These are phyloP conservation scores for Scaptodrosophila lebanonensis DNA, from an alignment of 1,140 invertebrate genomes.

Conservation along the genomic window DNA sequence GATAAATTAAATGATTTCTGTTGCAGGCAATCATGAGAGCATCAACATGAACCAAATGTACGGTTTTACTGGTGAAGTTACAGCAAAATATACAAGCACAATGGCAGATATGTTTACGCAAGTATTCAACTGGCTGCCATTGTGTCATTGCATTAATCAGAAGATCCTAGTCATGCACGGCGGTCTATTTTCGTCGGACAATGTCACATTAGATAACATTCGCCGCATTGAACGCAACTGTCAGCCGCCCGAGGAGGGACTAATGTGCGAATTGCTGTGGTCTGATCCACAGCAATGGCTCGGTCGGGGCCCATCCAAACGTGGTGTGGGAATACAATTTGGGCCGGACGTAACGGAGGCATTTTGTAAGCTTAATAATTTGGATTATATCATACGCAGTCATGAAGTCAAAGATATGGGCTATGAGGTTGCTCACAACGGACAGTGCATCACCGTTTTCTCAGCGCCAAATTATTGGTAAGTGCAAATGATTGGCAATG, in stretches of 20 bases:
- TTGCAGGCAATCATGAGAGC: slow-evolving; percentile 97
- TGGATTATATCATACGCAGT: slow-evolving; percentile 96
- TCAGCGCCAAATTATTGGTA: slow-evolving; percentile 99
- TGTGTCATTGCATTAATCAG: slow-evolving; percentile 96
- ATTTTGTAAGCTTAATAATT: slow-evolving; percentile 90
- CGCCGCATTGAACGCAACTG: slow-evolving; percentile 91
- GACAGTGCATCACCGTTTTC: slow-evolving; percentile 96
- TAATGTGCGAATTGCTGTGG: slow-evolving; percentile 99
- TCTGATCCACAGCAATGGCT: slow-evolving; percentile 95
- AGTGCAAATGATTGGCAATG: slow-evolving; percentile 33
- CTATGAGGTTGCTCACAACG: slow-evolving; percentile 95
- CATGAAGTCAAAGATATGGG: slow-evolving; percentile 99
- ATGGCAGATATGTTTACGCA: slow-evolving; percentile 99
- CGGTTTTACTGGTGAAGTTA: slow-evolving; percentile 98
- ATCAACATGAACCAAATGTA: slow-evolving; percentile 99
- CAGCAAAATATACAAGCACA: slow-evolving; percentile 93
- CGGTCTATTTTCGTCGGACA: slow-evolving; percentile 92
- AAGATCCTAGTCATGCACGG: slow-evolving; percentile 97
- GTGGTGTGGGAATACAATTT: slow-evolving; percentile 98
- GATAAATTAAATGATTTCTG: neutral
- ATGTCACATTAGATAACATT: slow-evolving; percentile 94
- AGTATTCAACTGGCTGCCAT: slow-evolving; percentile 98
- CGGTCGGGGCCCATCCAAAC: slow-evolving; percentile 94
- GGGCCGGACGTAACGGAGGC: slow-evolving; percentile 96
- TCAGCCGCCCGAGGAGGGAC: slow-evolving; percentile 97